Conservation (phyloP, 2,888 invertebrate species). For the Scaptomyza tumidula region DNA sequence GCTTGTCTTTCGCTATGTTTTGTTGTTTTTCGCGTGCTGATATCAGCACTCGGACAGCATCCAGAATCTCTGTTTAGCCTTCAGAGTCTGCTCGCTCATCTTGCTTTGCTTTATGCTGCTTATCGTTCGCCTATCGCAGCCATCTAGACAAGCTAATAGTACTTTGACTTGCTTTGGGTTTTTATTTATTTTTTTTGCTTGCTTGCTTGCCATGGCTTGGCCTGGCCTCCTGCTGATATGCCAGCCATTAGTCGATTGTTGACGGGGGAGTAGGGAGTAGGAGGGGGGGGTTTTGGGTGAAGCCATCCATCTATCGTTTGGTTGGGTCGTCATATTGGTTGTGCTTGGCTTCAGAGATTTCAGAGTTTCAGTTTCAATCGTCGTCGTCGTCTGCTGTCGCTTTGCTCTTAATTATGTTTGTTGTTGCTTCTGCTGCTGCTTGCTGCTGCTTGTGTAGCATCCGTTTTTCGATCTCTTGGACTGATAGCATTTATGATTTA, state of each 20-base stretch:
- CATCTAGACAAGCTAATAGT: constrained; percentile 62
- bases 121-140: constrained; percentile 54
- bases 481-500: constrained; percentile 79
- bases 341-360: constrained; percentile 33
- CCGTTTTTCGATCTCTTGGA: constrained; percentile 77
- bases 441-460: constrained; percentile 69
- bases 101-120: constrained; percentile 32
- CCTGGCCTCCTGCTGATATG: constrained; percentile 39
- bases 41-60: constrained; percentile 48
- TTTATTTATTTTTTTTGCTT: neutral
- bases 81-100: constrained; percentile 29
- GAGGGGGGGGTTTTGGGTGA: constrained; percentile 6
- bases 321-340: constrained; percentile 55
- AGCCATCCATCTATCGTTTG: constrained; percentile 52
- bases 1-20: neutral
- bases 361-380: constrained; percentile 40
- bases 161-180: constrained; percentile 38
- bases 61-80: constrained; percentile 4
- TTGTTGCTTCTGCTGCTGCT: constrained; percentile 33
- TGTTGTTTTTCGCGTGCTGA: constrained; percentile 41
- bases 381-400: constrained; percentile 41
- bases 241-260: constrained; percentile 37
- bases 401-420: constrained; percentile 78
- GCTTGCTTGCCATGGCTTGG: constrained; percentile 9
- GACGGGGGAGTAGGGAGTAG: neutral